Evolutionary conservation across 2,888 invertebrate genomes (phyloP), one percentile per base, ranked within the genome.

Genomic region (Chymomyza amoena): DNA sequence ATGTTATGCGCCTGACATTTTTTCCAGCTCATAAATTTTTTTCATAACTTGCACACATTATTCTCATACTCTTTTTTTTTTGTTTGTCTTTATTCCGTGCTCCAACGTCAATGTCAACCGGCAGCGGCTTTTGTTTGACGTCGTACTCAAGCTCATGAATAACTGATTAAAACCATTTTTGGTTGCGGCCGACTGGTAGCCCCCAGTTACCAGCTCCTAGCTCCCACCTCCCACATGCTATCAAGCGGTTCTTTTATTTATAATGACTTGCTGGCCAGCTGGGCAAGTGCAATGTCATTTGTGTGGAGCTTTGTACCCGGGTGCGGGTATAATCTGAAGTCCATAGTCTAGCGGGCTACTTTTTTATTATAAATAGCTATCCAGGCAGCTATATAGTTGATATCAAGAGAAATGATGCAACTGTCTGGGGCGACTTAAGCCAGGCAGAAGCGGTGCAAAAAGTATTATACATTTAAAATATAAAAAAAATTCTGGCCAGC

Each of bases 11-110:
- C 39, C 13, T 45, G 39, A 73, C 77, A 72, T 69, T 78, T 76
- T 76, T 85, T 84, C 86, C 83, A 87, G 86, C 86, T 84, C 84
- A 84, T 87, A 84, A 84, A 84, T 80, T 79, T 80, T 77, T 83
- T 82, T 81, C 72, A 54, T 68, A 66, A 64, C 54, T 75, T 45
- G 60, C 63, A 51, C 64, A 61, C 69, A 51, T 56, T 63, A 64
- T 64, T 60, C 36, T 61, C 61, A 62, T 51, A 50, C 6, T 32
- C 16, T 32, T 54, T 4, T 62, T 65, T 72, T 63, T 74, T 68
- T 25, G 1, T 71, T 64, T 68, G 36, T 61, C 6, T 51, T 36
- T 59, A 15, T 63, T 63, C 18, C 51, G 15, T 82, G 10, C 13
- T 18, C 18, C 50, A 63, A n/a, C 52, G 76, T 73, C 84, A 84